Conservation (phyloP, 2,797 vertebrate genomes). For the Lagorchestes hirsutus region DNA sequence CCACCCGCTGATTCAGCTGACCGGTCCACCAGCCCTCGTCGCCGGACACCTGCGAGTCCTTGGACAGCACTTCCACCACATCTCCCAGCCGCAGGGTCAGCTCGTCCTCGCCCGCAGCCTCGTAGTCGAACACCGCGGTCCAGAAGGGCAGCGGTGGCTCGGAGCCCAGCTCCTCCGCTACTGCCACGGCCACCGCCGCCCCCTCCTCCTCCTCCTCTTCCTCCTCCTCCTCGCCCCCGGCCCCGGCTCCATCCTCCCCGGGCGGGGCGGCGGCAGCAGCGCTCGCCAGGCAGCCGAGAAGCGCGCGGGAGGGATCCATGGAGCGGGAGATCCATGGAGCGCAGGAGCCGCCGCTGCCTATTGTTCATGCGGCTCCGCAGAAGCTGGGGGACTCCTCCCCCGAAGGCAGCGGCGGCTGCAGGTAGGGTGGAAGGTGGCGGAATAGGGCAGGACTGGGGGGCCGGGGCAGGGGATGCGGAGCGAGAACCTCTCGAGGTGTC, state of each 20-base stretch:
- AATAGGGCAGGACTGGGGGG: conserved; percentile 13
- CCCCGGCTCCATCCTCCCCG: conserved; percentile 82
- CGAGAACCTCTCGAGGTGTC: neutral
- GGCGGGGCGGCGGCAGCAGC: conserved; percentile 81
- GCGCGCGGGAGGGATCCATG: conserved; percentile 95
- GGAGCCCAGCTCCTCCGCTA: conserved; percentile 73
- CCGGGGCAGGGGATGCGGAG: neutral
- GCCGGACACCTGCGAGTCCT: conserved; percentile 95
- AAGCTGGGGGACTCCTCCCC: conserved; percentile 60
- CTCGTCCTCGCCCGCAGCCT: conserved; percentile 96
- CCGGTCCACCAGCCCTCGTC: conserved; percentile 98
- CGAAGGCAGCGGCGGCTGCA: conserved; percentile 77
- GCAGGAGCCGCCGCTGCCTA: conserved; percentile 82
- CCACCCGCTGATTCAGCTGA: conserved; percentile 93
- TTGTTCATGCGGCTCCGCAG: conserved; percentile 84
- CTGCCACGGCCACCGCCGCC: conserved; percentile 56
- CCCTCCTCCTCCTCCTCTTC: conserved; percentile 74
- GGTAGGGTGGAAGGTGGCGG: conserved; percentile 68
- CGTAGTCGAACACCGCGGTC: conserved; percentile 98
- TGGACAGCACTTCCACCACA: conserved; percentile 95
- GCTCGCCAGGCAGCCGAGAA: conserved; percentile 88
- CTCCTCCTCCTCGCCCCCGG: conserved; percentile 80
- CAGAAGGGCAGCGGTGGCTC: conserved; percentile 86
- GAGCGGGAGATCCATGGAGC: conserved; percentile 78
- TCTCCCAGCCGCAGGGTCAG: conserved; percentile 95